Base-by-base conservation (phyloP, 2,888 invertebrate genomes). In the Keiferia lycopersicella region DNA sequence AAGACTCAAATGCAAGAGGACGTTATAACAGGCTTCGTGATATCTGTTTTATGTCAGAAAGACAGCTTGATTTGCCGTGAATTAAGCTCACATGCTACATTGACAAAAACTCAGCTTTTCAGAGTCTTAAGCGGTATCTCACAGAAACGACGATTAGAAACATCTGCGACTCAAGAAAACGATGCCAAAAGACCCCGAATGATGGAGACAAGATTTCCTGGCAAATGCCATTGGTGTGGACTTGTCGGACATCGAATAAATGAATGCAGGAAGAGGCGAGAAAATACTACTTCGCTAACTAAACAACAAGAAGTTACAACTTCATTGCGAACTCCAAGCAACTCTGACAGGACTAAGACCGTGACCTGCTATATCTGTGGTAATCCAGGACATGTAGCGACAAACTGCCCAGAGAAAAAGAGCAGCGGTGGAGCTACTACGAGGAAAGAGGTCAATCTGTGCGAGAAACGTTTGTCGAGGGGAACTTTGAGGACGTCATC, bases 401-500 rank as follows among this genome's bases (percentile, higher is more conserved):
- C 56, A 10, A 16, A 53, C 22, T 62, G 56, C 11, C 50, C 64
- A 39, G 65, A 61, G n/a, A 64, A 62, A n/a, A 65, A 63, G 2
- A 65, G 30, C 16, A 39, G 59, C 34, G 26, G 41, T 45, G 50
- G 16, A 14, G 48, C 53, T 16, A 30, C 18, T 1, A 30, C 58
- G 22, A 34, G 8, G 12, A 63, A 56, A 38, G 62, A 53, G 10
- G 18, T 63, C 8, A 41, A 58, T 16, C n/a, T 18, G 22, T 60
- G 62, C 34, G 64, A 64, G 53, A 63, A 56, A 20, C 34, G 56
- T 12, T 18, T 39, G 8, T 62, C 67, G 14, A 68, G 63, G 18
- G 65, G 65, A 16, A 64, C 60, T 4, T 57, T 70, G 58, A 56
- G 1, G n/a, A 67, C 71, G 26, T 65, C 69, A 51, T 65, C 67